Percentiles rank a stretch among this genome's conserved stretches.
These are phyloP conservation scores for Triplophysa dalaica DNA, from an alignment of 2,113 vertebrate species.

Conservation along the genomic window DNA sequence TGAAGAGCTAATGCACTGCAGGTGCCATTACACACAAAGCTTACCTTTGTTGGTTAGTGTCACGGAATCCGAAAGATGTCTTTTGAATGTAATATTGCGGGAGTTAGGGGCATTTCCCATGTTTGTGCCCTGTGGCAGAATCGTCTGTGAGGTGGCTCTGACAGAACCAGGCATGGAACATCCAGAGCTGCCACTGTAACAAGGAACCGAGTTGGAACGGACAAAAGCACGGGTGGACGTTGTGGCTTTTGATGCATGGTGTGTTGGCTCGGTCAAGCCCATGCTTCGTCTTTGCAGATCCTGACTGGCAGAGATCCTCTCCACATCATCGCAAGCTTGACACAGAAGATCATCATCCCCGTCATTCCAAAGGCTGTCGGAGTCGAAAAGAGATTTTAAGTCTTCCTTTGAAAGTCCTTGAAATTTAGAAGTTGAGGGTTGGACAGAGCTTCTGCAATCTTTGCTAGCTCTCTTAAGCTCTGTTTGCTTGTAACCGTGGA, in stretches of 20 bases:
- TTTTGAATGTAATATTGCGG: slow-evolving; percentile 74
- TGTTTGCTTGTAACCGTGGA: not conserved
- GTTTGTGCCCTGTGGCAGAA: slow-evolving; percentile 51
- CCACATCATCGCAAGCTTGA: slow-evolving; percentile 86
- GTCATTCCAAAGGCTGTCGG: slow-evolving; percentile 77
- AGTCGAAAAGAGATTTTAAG: slow-evolving; percentile 46
- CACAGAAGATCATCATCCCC: slow-evolving; percentile 78
- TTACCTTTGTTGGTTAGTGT: slow-evolving; percentile 78
- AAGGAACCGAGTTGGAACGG: slow-evolving; percentile 44
- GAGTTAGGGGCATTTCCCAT: slow-evolving; percentile 47
- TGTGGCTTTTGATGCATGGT: slow-evolving; percentile 2
- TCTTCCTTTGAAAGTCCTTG: slow-evolving; percentile 47
- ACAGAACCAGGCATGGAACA: slow-evolving; percentile 43
- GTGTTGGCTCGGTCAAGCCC: slow-evolving; percentile 18
- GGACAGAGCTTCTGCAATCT: not conserved
- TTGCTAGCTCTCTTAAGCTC: not conserved
- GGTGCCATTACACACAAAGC: slow-evolving; percentile 47
- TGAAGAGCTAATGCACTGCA: slow-evolving; percentile 25
- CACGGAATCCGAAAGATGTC: slow-evolving; percentile 76
- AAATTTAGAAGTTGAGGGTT: not conserved
- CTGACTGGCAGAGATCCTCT: slow-evolving; percentile 79
- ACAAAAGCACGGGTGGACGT: slow-evolving; percentile 1
- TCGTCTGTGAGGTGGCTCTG: slow-evolving; percentile 44
- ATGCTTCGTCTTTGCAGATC: slow-evolving; percentile 18
- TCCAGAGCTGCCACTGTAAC: slow-evolving; percentile 16